Percentiles rank a stretch among this genome's conserved stretches.
These are phyloP conservation scores for Didymodactylos carnosus DNA, from an alignment of 2,888 invertebrate genomes.

Conservation along the genomic window DNA sequence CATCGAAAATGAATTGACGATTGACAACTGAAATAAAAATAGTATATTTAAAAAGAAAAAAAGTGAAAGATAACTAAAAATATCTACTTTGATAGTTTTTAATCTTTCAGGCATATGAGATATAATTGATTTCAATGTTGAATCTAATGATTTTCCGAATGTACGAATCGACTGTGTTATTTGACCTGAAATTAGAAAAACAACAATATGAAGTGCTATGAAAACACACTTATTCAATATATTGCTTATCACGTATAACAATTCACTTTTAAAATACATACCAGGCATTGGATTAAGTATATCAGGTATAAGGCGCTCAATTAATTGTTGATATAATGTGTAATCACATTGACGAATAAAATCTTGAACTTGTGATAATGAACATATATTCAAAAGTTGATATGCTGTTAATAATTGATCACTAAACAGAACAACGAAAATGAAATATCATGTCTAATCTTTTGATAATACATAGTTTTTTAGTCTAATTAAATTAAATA, in stretches of 20 bases:
- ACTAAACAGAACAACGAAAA: background rate
- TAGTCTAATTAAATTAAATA: no score
- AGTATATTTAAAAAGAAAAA: no score
- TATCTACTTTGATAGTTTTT: slow-evolving; percentile 11
- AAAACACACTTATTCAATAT: no score
- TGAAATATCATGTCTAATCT: no score
- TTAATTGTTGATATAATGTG: slow-evolving; percentile 76
- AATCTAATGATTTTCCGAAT: slow-evolving; percentile 57
- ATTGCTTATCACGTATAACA: no score
- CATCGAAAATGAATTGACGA: slow-evolving; percentile 76
- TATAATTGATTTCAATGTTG: slow-evolving; percentile 14
- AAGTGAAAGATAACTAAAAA: no score
- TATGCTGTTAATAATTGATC: background rate
- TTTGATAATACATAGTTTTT: no score
- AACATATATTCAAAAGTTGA: slow-evolving; percentile 39
- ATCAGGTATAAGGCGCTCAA: slow-evolving; percentile 84
- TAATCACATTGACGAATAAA: slow-evolving; percentile 67
- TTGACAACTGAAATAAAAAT: no score
- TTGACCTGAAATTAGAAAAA: slow-evolving; percentile 31
- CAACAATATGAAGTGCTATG: no score
- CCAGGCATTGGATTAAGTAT: slow-evolving; percentile 81
- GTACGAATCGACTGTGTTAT: slow-evolving; percentile 67
- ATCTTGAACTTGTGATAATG: slow-evolving; percentile 50
- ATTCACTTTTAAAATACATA: slow-evolving; percentile 33
- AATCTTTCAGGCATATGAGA: slow-evolving; percentile 8